Conservation (phyloP, 2,888 invertebrate genomes). For the Phorcus lineatus region DNA sequence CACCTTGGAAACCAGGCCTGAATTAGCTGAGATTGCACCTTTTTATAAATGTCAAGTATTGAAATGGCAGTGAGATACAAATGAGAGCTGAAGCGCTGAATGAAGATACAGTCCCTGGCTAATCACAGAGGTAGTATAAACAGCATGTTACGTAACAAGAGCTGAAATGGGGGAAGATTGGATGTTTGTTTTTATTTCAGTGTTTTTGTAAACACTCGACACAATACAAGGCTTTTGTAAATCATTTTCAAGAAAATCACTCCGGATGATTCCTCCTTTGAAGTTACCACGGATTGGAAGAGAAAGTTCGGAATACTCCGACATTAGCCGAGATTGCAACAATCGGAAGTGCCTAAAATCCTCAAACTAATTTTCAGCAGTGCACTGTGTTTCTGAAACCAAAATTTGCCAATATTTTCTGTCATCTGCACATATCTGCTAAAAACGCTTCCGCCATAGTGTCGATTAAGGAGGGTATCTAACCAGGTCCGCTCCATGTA, state of each 20-base stretch:
- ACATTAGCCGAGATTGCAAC: not conserved
- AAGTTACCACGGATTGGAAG: not conserved
- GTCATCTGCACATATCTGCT: slow-evolving; percentile 6
- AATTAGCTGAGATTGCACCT: too few relatives aligned
- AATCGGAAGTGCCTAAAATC: not conserved
- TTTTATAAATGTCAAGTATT: too few relatives aligned
- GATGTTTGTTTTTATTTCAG: not conserved
- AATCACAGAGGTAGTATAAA: too few relatives aligned
- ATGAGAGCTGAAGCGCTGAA: too few relatives aligned
- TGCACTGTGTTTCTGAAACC: not conserved
- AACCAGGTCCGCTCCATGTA: not conserved
- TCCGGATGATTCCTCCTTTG: not conserved
- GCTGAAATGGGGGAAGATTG: not conserved
- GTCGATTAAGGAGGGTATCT: slow-evolving; percentile 2
- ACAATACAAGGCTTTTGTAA: not conserved
- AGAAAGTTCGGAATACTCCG: not conserved
- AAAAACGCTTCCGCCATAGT: not conserved
- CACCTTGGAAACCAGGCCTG: too few relatives aligned
- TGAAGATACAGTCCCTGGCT: too few relatives aligned
- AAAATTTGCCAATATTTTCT: slow-evolving; percentile 13
- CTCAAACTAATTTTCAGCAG: slow-evolving; percentile 8
- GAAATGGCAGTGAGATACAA: too few relatives aligned
- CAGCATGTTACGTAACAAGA: not conserved
- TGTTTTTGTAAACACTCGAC: not conserved
- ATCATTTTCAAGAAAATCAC: not conserved